Evolutionary conservation across 2,113 vertebrate species (phyloP), one percentile per base, ranked within the genome.

Genomic region (Platysteira castanea): DNA sequence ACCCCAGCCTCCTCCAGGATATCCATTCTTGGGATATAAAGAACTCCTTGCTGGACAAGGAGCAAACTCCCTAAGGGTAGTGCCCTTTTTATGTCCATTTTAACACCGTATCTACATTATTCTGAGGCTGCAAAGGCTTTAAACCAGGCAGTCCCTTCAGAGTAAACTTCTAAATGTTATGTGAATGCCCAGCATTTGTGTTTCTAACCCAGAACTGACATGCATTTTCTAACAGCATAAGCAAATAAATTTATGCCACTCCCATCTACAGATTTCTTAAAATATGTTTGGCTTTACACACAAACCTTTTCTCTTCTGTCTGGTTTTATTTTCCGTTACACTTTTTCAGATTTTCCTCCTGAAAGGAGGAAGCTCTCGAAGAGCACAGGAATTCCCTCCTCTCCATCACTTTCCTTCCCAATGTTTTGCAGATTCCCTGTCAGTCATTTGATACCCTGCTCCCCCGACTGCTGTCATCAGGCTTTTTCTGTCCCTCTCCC

Each of bases 41-140:
- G 27, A 27, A 33, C 60, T 50, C 27, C 63, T 54, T 0, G 0
- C 1, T 24, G 35, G 50, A 52, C 5, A 4, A 77, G 37, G 24
- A 78, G 23, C 39, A 87, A 20, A 7, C 42, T 64, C 69, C 46
- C 33, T 49, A 8, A 4, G 30, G 44, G 46, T 26, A 3, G 20
- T 73, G 33, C 30, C 42, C 44, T 69, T 81, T 77, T 52, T 1
- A 42, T 50, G 33, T 65, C 17, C 10, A 14, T 74, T 95, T 88
- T 52, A 81, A 33, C 27, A 27, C 18, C n/a, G 22, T 31, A 35
- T 24, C n/a, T n/a, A 2, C 14, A 16, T 24, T 35, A 69, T 52
- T 49, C 28, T 41, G 65, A 85, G 65, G 27, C 9, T 63, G n/a
- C 9, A 60, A 77, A 71, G 39, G 33, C 60, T 92, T 65, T 70